Evolutionary conservation across 2,113 vertebrate species (phyloP).

Genomic region (Hippocampus zosterae): DNA sequence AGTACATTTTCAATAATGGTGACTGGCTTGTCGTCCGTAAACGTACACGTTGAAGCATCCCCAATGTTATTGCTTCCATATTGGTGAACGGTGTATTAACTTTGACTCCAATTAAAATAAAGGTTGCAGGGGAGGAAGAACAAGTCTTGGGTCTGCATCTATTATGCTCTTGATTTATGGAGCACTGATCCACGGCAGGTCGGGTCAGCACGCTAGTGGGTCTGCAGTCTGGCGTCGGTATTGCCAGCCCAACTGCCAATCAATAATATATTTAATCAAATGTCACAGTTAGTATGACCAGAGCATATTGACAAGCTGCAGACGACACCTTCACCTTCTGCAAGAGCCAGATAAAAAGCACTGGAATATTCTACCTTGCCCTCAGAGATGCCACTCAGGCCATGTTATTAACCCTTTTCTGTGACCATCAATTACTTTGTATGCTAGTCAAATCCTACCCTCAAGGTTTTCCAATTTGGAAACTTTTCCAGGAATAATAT

Average conservation of each 20-base stretch:
- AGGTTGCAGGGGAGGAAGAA: conserved; percentile 72
- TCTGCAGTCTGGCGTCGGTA: conserved; percentile 51
- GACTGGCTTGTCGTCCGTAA: background rate
- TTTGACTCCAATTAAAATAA: conserved; percentile 92
- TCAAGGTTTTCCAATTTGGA: too few relatives aligned
- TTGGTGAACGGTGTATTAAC: conserved; percentile 77
- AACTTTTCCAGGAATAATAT: too few relatives aligned
- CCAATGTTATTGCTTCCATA: conserved; percentile 55
- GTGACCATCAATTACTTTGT: too few relatives aligned
- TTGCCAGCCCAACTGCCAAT: conserved; percentile 77
- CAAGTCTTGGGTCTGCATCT: conserved; percentile 76
- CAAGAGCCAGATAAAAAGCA: conserved; percentile 88
- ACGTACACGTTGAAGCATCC: background rate
- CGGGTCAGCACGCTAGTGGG: conserved; percentile 61
- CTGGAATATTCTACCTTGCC: conserved; percentile 71
- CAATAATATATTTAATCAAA: conserved; percentile 99
- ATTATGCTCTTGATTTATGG: conserved; percentile 85
- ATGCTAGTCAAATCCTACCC: too few relatives aligned
- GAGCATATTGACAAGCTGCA: conserved; percentile 82
- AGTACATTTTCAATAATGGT: background rate
- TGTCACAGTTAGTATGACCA: conserved; percentile 76
- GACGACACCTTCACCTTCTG: conserved; percentile 81
- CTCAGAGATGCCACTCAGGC: conserved; percentile 58
- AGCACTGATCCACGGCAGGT: conserved; percentile 79
- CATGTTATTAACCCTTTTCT: conserved; percentile 7